A percentile compares a stretch with the other conserved stretches of the same genome.
phyloP scores from a whole-genome alignment of 2,113 vertebrate genomes.

The Thalassarche chlororhynchos region DNA sequence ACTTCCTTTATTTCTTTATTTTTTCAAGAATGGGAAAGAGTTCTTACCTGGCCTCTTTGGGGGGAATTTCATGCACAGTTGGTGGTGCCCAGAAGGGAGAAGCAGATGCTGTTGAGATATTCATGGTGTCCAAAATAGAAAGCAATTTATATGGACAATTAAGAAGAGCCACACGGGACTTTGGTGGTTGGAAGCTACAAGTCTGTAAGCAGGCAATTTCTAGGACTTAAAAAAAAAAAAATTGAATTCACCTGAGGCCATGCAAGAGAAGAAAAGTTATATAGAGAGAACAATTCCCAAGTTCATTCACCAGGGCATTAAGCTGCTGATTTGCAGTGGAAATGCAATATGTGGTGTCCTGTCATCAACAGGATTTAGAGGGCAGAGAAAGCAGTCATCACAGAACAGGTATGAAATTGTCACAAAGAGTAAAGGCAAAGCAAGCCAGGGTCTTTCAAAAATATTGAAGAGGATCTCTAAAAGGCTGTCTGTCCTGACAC shows the following conservation, averaged over 20 bases:
- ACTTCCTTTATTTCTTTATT: slow-evolving; percentile 67
- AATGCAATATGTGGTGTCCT: not conserved
- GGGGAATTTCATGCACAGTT: slow-evolving; percentile 60
- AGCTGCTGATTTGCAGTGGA: not conserved
- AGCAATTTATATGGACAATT: slow-evolving; percentile 81
- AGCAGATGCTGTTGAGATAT: slow-evolving; percentile 59
- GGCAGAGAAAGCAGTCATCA: not conserved
- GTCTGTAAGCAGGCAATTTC: slow-evolving; percentile 60
- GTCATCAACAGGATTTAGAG: not conserved
- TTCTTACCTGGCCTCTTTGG: slow-evolving; percentile 62
- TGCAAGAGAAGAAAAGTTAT: slow-evolving; percentile 30
- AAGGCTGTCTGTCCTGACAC: not conserved
- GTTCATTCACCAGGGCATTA: slow-evolving; percentile 29
- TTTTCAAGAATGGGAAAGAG: slow-evolving; percentile 43
- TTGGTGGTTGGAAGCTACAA: slow-evolving; percentile 60
- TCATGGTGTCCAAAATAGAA: slow-evolving; percentile 76
- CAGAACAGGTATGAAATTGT: not conserved
- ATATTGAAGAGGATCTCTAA: not conserved
- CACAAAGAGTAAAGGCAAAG: not conserved
- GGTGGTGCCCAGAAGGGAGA: slow-evolving; percentile 71
- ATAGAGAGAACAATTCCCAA: slow-evolving; percentile 39
- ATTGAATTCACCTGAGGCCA: slow-evolving; percentile 48
- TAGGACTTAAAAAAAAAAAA: slow-evolving; percentile 50
- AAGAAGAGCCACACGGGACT: slow-evolving; percentile 67
- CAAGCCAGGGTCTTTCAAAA: not conserved